Evolutionary conservation across 2,888 invertebrate species (phyloP).

Genomic region (Lasius fuliginosus): DNA sequence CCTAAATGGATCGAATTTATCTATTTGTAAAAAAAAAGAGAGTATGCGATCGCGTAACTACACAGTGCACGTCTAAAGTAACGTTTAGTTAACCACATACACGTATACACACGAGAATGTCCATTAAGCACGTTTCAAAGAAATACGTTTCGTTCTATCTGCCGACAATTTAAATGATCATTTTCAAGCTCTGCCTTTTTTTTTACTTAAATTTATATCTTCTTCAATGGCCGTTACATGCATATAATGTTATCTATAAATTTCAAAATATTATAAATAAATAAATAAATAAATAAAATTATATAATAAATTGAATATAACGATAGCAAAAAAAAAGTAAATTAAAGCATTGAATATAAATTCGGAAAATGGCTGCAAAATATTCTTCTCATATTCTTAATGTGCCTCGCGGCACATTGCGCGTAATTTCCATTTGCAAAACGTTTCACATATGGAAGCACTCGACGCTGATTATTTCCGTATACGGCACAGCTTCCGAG

Average conservation of each 20-base stretch:
- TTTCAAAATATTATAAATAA: not conserved
- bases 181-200: not conserved
- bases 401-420: not conserved
- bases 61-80: conserved; percentile 24
- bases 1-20: conserved; percentile 46
- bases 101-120: not conserved
- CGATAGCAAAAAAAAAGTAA: no score
- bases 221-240: not conserved
- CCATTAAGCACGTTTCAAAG: conserved; percentile 28
- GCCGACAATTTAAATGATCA: not conserved
- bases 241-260: not conserved
- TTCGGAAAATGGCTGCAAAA: not conserved
- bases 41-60: conserved; percentile 1
- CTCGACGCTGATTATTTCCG: conserved; percentile 29
- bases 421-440: conserved; percentile 44
- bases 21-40: conserved; percentile 10
- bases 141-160: conserved; percentile 4
- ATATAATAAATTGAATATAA: not conserved
- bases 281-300: not conserved
- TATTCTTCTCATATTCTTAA: conserved; percentile 11
- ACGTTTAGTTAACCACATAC: conserved; percentile 29
- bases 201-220: not conserved
- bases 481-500: not conserved
- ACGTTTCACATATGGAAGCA: not conserved
- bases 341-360: not conserved